Percentiles rank a stretch among this genome's conserved stretches.
Conservation (phyloP, 2,113 vertebrate genomes). For the Notechis scutatus region DNA sequence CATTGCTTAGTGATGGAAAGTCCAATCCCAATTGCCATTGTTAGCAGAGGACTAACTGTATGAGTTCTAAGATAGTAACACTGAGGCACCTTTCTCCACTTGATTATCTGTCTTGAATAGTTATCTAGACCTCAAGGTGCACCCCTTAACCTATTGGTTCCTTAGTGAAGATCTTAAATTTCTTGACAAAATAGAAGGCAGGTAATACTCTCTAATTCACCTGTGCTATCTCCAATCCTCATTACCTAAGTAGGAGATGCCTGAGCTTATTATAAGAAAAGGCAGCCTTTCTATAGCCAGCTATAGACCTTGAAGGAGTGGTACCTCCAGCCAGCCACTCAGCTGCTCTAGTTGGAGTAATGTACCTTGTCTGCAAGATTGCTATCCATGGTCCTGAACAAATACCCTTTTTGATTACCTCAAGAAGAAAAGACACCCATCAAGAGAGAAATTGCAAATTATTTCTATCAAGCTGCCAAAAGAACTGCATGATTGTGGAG, state of each 20-base stretch:
- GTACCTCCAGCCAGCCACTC: neutral
- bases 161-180: neutral
- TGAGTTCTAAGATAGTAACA: neutral
- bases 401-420: neutral
- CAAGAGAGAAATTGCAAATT: neutral
- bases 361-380: neutral
- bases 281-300: neutral
- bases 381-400: neutral
- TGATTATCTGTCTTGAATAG: neutral
- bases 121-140: neutral
- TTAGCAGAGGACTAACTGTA: neutral
- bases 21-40: neutral
- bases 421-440: neutral
- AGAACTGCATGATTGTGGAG: neutral
- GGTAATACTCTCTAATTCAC: neutral
- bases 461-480: neutral
- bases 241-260: neutral
- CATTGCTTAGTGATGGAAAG: neutral
- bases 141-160: neutral
- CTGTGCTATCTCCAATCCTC: neutral
- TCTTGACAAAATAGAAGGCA: neutral
- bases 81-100: neutral
- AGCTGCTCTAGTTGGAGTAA: neutral
- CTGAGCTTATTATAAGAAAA: neutral
- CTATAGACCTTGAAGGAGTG: neutral